Evolutionary conservation across 2,797 vertebrate species (phyloP).

Genomic region (Melanotaenia boesemani): DNA sequence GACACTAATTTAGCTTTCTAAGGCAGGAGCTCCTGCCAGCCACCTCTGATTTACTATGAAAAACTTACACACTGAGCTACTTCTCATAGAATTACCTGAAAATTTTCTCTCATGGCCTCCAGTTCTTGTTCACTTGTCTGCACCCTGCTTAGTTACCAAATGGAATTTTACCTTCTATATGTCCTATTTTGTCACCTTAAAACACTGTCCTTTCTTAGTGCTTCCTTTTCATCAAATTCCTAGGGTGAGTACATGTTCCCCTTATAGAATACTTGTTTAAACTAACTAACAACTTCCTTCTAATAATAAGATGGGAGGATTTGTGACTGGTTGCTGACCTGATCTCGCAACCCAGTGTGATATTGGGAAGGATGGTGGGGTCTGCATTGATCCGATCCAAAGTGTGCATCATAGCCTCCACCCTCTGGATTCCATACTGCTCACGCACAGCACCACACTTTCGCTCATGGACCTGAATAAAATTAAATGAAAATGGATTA

Average conservation of each 20-base stretch:
- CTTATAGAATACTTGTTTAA: background rate
- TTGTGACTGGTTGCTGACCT: conserved; percentile 68
- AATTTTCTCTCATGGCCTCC: background rate
- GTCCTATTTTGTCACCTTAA: background rate
- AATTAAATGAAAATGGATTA: conserved; percentile 3
- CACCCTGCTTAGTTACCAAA: background rate
- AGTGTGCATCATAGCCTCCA: conserved; percentile 98
- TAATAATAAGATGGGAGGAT: background rate
- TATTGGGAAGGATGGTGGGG: conserved; percentile 91
- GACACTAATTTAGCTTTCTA: background rate
- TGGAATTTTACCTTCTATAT: conserved; percentile 1
- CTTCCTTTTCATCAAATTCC: background rate
- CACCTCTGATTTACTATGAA: background rate
- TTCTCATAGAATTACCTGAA: background rate
- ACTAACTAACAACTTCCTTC: background rate
- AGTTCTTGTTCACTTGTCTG: background rate
- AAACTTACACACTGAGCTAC: background rate
- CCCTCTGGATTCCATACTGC: conserved; percentile 98
- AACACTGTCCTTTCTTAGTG: background rate
- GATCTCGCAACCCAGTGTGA: conserved; percentile 96
- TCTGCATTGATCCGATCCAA: conserved; percentile 96
- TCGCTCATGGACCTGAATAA: conserved; percentile 90
- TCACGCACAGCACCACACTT: conserved; percentile 97
- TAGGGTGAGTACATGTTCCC: background rate
- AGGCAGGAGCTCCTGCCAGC: background rate